Evolutionary conservation across 1,140 invertebrate species (phyloP).

Genomic region (Calycopis cecrops): DNA sequence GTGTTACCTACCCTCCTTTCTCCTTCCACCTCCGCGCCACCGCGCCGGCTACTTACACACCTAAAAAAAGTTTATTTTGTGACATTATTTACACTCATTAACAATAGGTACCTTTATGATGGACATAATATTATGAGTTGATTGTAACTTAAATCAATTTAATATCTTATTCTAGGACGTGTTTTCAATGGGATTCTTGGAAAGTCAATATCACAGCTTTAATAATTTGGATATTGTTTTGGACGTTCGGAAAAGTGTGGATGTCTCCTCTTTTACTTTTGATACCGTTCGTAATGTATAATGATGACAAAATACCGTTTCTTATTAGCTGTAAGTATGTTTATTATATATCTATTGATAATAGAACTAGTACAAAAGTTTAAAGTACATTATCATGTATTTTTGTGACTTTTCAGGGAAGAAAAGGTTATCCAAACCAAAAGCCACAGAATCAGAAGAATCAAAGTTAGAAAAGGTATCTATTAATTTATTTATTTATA

Average conservation of each 20-base stretch:
- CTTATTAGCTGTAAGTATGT: constrained; percentile 13
- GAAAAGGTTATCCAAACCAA: constrained; percentile 8
- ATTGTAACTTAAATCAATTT: constrained; percentile 1
- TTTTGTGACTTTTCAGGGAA: constrained; percentile 23
- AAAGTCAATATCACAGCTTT: constrained; percentile 44
- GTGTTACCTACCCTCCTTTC: no score
- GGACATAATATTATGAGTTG: no score
- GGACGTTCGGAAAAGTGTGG: constrained; percentile 53
- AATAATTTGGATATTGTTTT: constrained; percentile 45
- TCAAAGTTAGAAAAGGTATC: constrained; percentile 39
- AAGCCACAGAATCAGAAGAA: constrained; percentile 21
- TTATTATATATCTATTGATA: no score
- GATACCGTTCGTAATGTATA: constrained; percentile 45
- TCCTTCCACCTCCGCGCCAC: no score
- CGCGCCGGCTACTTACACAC: no score
- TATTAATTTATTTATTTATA: no score
- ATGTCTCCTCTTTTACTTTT: constrained; percentile 57
- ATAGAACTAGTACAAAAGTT: no score
- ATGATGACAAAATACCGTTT: constrained; percentile 7
- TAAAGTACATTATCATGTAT: constrained; percentile 7
- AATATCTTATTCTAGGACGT: constrained; percentile 40
- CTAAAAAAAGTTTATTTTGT: no score
- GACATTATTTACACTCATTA: no score
- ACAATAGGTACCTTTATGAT: no score
- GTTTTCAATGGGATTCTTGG: constrained; percentile 62